Conservation (phyloP, 2,113 vertebrate genomes). For the Athene noctua region DNA sequence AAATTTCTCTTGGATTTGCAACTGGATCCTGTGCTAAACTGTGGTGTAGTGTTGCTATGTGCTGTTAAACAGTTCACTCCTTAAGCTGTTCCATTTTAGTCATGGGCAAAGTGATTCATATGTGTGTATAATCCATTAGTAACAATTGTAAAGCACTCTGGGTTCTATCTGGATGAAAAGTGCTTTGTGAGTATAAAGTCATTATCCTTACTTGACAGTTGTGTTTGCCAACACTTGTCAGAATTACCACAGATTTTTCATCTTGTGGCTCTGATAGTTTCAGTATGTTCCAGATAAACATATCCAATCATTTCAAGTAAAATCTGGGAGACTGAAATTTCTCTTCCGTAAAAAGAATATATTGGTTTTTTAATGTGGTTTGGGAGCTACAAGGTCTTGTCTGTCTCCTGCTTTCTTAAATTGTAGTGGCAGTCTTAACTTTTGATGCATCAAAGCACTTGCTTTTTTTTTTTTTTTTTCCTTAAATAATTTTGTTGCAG, state of each 20-base stretch:
- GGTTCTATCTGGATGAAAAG: not conserved
- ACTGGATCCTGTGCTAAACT: not conserved
- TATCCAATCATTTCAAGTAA: not conserved
- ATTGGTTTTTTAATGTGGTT: not conserved
- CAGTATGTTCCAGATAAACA: constrained; percentile 25
- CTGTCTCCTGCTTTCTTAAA: constrained; percentile 21
- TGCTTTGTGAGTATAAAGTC: constrained; percentile 18
- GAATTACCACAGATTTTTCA: constrained; percentile 53
- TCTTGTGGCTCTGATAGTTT: constrained; percentile 25
- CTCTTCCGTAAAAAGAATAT: not conserved
- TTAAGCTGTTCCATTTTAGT: constrained; percentile 30
- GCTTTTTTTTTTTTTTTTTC: not conserved
- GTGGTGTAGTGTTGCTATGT: not conserved
- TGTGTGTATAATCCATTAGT: constrained; percentile 68
- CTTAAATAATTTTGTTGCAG: not conserved
- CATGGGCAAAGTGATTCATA: constrained; percentile 2
- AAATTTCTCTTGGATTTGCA: constrained; percentile 25
- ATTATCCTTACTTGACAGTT: constrained; percentile 42
- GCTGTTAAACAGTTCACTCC: constrained; percentile 29
- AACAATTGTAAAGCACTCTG: constrained; percentile 52
- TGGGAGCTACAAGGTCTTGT: not conserved
- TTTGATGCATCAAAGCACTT: not conserved
- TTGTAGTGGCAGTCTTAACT: not conserved
- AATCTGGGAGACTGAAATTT: not conserved
- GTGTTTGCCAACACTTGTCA: constrained; percentile 43